These are phyloP conservation scores for Deroptyus accipitrinus DNA, from an alignment of 2,113 vertebrate genomes.

Conservation along the genomic window DNA sequence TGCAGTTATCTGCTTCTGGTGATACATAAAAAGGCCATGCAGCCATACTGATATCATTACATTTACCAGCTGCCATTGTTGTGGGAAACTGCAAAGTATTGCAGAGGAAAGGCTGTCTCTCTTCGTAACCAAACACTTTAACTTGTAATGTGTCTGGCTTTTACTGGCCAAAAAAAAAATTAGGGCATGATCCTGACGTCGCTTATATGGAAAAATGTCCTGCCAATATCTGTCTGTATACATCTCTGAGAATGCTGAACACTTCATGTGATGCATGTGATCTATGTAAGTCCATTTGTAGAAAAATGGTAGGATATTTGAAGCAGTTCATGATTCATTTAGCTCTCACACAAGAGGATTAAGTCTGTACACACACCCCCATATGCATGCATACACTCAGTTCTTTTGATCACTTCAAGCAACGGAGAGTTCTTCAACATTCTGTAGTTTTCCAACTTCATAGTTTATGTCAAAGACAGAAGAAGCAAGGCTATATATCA, in stretches of 20 bases:
- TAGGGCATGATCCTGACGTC: background rate
- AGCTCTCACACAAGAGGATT: background rate
- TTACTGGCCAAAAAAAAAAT: background rate
- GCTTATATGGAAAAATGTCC: background rate
- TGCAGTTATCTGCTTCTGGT: conserved; percentile 26
- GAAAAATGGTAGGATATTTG: background rate
- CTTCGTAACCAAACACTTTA: conserved; percentile 24
- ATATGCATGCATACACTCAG: background rate
- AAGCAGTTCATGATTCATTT: conserved; percentile 14
- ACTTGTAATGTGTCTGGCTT: background rate
- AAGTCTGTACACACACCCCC: background rate
- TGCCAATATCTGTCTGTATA: background rate
- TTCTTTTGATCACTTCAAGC: background rate
- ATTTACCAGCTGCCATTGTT: conserved; percentile 15
- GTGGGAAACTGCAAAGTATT: background rate
- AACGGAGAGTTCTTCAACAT: background rate
- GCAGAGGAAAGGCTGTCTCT: conserved; percentile 26
- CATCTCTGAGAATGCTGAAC: background rate
- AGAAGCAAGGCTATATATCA: background rate
- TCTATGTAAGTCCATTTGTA: background rate
- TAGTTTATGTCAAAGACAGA: background rate
- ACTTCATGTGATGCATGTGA: background rate
- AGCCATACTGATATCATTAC: conserved; percentile 30
- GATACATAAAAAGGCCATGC: conserved; percentile 27
- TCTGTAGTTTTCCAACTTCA: background rate